Evolutionary conservation across 2,888 invertebrate genomes (phyloP).

Genomic region (Sycophila texana): DNA sequence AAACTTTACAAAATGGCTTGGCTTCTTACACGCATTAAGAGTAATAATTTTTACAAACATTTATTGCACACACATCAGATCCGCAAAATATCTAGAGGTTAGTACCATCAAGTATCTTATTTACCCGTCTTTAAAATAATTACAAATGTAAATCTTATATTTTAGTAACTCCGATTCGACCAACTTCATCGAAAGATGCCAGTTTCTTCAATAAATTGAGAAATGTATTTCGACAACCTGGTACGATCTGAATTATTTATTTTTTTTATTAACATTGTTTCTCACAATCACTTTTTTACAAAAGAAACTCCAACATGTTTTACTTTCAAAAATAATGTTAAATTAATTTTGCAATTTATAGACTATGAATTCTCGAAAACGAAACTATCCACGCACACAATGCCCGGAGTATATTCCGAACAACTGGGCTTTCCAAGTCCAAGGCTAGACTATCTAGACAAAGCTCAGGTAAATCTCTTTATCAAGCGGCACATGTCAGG

Average conservation of each 20-base stretch:
- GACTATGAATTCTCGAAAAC: slow-evolving; percentile 49
- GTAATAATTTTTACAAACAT: too few relatives aligned
- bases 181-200: too few relatives aligned
- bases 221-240: slow-evolving; percentile 16
- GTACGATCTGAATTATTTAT: slow-evolving; percentile 5
- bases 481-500: neutral
- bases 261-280: neutral
- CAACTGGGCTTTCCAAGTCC: too few relatives aligned
- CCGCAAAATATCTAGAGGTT: slow-evolving; percentile 35
- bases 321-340: slow-evolving; percentile 4
- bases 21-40: too few relatives aligned
- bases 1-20: too few relatives aligned
- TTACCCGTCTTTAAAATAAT: too few relatives aligned
- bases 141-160: neutral
- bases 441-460: neutral
- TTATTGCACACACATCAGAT: neutral
- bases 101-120: neutral
- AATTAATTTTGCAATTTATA: slow-evolving; percentile 33
- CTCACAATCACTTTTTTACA: neutral
- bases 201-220: slow-evolving; percentile 10
- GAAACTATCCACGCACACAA: neutral
- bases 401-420: too few relatives aligned
- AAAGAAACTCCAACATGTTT: neutral
- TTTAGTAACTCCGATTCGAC: neutral
- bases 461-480: neutral